A percentile compares a stretch with the other conserved stretches of the same genome.
Conservation (phyloP, 2,797 vertebrate species). For the Graptemys geographica region DNA sequence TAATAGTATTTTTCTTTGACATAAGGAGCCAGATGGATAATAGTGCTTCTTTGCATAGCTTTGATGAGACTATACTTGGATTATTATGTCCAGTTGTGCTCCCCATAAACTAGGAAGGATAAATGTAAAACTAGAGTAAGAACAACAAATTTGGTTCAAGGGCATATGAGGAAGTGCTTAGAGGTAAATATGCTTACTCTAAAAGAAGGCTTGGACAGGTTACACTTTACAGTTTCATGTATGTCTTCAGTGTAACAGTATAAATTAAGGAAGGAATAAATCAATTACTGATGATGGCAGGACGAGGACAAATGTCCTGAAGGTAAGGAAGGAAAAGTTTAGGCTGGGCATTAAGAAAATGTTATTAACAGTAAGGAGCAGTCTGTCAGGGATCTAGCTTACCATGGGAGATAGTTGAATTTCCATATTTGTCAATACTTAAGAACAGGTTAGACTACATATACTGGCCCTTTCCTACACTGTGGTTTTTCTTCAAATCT, state of each 20-base stretch:
- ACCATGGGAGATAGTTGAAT: background rate
- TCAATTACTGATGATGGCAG: background rate
- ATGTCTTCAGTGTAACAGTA: background rate
- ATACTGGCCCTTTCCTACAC: background rate
- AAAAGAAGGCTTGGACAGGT: background rate
- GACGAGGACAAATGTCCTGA: background rate
- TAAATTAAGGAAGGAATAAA: background rate
- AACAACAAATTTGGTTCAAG: background rate
- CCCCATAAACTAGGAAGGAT: background rate
- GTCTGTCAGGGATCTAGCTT: background rate
- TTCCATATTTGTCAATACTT: background rate
- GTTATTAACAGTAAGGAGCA: background rate
- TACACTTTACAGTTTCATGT: background rate
- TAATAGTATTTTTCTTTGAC: constrained; percentile 4
- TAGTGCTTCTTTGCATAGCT: background rate
- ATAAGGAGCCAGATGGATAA: background rate
- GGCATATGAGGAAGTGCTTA: background rate
- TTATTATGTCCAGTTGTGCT: background rate
- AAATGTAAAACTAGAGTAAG: background rate
- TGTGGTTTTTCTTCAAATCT: background rate
- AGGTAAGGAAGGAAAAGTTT: background rate
- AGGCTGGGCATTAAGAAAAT: background rate
- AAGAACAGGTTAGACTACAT: background rate
- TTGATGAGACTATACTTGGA: background rate
- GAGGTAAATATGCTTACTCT: background rate